These are phyloP conservation scores for Tenebrio molitor DNA, from an alignment of 1,140 invertebrate species.

Conservation along the genomic window DNA sequence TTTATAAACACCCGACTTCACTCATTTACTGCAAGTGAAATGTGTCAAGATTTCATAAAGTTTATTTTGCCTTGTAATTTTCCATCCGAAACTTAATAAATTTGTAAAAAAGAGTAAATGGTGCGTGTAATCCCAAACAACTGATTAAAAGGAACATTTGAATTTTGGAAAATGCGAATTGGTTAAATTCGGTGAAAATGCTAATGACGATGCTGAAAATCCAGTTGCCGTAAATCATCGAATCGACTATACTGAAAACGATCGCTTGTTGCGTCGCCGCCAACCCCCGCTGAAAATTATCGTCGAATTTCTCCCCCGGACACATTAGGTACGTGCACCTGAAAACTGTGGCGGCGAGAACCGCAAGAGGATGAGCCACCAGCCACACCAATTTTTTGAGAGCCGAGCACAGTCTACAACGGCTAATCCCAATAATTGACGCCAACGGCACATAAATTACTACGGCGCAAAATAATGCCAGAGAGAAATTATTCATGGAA, in stretches of 20 bases:
- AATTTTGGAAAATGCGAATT: constrained; percentile 65
- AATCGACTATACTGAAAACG: constrained; percentile 85
- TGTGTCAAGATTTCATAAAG: constrained; percentile 23
- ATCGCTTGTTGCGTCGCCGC: constrained; percentile 82
- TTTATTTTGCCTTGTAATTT: background rate
- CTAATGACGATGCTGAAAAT: constrained; percentile 70
- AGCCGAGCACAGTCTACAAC: constrained; percentile 64
- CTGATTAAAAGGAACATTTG: constrained; percentile 17
- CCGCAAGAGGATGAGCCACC: constrained; percentile 78
- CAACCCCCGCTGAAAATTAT: constrained; percentile 69
- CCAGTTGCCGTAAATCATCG: constrained; percentile 81
- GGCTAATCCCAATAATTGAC: constrained; percentile 69
- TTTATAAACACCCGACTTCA: constrained; percentile 14
- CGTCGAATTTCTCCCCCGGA: constrained; percentile 70
- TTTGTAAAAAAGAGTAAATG: constrained; percentile 11
- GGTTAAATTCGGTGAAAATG: constrained; percentile 71
- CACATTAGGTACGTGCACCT: constrained; percentile 74
- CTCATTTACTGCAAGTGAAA: constrained; percentile 27
- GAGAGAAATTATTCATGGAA: constrained; percentile 89
- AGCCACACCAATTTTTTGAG: constrained; percentile 72
- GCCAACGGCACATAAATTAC: constrained; percentile 81
- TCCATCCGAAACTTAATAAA: constrained; percentile 13
- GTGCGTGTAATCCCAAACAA: constrained; percentile 23
- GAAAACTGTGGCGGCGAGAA: constrained; percentile 73
- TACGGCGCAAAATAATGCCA: constrained; percentile 82